Conservation (phyloP, 1,140 invertebrate genomes). For the Adelges cooleyi region DNA sequence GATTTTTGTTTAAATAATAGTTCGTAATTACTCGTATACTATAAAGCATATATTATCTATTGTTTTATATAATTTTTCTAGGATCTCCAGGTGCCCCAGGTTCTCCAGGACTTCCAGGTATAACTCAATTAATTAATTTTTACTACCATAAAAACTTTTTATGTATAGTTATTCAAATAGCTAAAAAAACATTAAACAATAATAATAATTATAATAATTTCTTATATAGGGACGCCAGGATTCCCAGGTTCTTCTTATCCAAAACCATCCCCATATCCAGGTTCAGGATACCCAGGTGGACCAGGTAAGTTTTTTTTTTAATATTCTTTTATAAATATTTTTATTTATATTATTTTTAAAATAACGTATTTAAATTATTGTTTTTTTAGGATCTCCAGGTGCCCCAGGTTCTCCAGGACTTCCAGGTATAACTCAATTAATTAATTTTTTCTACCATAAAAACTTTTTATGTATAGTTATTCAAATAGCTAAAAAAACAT, state of each 20-base stretch:
- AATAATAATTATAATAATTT: too few species aligned
- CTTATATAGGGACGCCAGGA: constrained; percentile 33
- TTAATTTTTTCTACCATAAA: not conserved
- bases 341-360: too few species aligned
- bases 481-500: too few species aligned
- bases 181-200: too few species aligned
- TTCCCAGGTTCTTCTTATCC: constrained; percentile 31
- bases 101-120: constrained; percentile 30
- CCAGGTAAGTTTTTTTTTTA: constrained; percentile 5
- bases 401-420: constrained; percentile 22
- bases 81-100: constrained; percentile 31
- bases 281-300: constrained; percentile 13
- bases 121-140: constrained; percentile 11
- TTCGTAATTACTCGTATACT: too few species aligned
- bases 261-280: constrained; percentile 27
- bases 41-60: too few species aligned
- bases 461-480: too few species aligned
- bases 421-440: constrained; percentile 27
- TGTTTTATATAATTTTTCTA: constrained; percentile 9
- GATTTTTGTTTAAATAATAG: too few species aligned
- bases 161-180: too few species aligned
- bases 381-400: constrained; percentile 31
- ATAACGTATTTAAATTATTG: too few species aligned
- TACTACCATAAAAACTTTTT: constrained; percentile 12
- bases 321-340: too few species aligned